Percentiles rank a stretch among this genome's conserved stretches.
Evolutionary conservation across 2,888 invertebrate species (phyloP).

Genomic region (Lathronympha strigana): DNA sequence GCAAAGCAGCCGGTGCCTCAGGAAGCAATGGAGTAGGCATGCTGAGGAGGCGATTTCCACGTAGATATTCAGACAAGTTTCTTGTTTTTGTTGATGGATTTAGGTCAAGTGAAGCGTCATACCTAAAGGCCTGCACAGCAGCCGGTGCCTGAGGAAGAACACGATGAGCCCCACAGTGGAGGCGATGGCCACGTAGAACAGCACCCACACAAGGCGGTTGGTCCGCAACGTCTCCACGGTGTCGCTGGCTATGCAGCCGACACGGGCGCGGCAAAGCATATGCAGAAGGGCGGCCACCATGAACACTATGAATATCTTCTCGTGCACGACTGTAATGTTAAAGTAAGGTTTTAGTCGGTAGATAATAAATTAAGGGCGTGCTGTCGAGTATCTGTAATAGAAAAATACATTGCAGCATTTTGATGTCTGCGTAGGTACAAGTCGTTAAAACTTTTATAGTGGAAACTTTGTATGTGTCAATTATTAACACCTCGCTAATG

Average conservation of each 20-base stretch:
- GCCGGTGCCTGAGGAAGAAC: slow-evolving; percentile 95
- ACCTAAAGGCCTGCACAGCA: slow-evolving; percentile 96
- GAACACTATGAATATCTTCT: slow-evolving; percentile 95
- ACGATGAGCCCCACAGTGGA: slow-evolving; percentile 92
- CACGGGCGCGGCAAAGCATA: slow-evolving; percentile 86
- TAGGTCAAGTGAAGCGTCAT: slow-evolving; percentile 56
- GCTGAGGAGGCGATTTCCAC: no score
- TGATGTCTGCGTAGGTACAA: no score
- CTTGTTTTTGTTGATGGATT: no score
- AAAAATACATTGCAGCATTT: no score
- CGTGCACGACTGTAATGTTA: slow-evolving; percentile 90
- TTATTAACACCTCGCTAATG: no score
- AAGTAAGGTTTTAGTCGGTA: not conserved
- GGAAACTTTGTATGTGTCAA: no score
- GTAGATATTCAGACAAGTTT: no score
- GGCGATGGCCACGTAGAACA: slow-evolving; percentile 90
- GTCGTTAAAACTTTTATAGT: no score
- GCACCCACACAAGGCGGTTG: slow-evolving; percentile 87
- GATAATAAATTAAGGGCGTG: not conserved
- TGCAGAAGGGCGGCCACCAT: slow-evolving; percentile 93
- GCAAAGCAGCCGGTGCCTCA: no score
- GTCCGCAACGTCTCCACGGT: slow-evolving; percentile 82
- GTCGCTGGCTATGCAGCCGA: slow-evolving; percentile 72
- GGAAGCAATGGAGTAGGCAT: no score
- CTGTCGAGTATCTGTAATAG: no score